These are phyloP conservation scores for Haemorhous mexicanus DNA, from an alignment of 2,113 vertebrate genomes.

Conservation along the genomic window DNA sequence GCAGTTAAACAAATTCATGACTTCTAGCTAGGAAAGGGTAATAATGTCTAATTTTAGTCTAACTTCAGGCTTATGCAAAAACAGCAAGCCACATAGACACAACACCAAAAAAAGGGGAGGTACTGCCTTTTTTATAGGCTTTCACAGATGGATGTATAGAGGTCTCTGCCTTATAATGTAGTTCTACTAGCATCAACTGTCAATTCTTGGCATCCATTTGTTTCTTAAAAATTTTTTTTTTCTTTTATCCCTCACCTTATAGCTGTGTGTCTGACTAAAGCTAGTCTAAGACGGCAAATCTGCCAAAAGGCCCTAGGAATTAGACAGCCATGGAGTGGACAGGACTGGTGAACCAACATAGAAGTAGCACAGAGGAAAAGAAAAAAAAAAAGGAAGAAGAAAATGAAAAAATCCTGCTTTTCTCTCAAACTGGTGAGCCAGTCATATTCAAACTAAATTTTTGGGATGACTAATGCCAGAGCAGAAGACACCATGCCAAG, in stretches of 20 bases:
- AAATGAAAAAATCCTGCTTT: accelerated
- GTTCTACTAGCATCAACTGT: background rate
- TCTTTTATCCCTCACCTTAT: background rate
- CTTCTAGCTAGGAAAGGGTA: background rate
- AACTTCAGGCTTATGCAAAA: background rate
- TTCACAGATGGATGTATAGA: background rate
- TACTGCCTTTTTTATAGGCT: background rate
- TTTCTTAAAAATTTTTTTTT: background rate
- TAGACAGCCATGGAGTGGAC: background rate
- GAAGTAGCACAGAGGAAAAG: background rate
- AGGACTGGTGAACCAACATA: background rate
- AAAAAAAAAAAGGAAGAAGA: background rate
- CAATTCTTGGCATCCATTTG: background rate
- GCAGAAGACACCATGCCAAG: background rate
- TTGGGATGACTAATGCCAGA: background rate
- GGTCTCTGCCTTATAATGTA: background rate
- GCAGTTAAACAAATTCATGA: background rate
- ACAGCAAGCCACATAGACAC: background rate
- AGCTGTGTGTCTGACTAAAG: background rate
- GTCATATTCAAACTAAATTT: background rate
- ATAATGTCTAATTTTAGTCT: background rate
- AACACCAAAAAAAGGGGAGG: background rate
- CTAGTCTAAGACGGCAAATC: background rate
- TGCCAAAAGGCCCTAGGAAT: background rate
- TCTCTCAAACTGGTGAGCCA: background rate